Conservation (phyloP, 2,113 vertebrate genomes). For the Paralichthys olivaceus region DNA sequence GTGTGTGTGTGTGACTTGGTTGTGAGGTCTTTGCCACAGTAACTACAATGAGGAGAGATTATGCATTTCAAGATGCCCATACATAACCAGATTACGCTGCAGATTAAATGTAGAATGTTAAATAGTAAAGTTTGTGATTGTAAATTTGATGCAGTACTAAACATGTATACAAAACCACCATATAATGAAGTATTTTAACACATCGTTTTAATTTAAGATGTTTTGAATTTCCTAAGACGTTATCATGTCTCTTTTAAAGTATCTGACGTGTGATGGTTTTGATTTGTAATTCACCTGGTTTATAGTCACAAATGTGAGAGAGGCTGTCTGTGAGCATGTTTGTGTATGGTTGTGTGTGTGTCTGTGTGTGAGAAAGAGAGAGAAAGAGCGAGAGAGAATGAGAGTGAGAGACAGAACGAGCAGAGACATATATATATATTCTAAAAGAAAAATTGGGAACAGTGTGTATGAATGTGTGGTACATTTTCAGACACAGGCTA, state of each 20-base stretch:
- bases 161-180: neutral
- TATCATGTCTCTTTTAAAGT: neutral
- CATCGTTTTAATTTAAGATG: neutral
- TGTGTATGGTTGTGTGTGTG: neutral
- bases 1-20: neutral
- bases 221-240: neutral
- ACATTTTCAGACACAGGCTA: too few species aligned
- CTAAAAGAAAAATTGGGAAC: too few species aligned
- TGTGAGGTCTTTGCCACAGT: neutral
- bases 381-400: neutral
- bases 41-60: neutral
- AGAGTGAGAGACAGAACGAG: neutral
- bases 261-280: too few species aligned
- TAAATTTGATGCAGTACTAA: neutral
- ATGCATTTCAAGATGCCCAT: neutral
- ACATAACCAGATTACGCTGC: too few species aligned
- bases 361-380: neutral
- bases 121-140: neutral
- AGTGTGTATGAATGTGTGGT: too few species aligned
- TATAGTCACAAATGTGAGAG: too few species aligned
- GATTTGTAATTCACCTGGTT: too few species aligned
- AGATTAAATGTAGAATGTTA: neutral
- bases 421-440: neutral
- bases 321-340: too few species aligned
- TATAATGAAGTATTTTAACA: neutral